These are phyloP conservation scores for Poeciliopsis infans DNA, from an alignment of 2,797 vertebrate species.

Conservation along the genomic window DNA sequence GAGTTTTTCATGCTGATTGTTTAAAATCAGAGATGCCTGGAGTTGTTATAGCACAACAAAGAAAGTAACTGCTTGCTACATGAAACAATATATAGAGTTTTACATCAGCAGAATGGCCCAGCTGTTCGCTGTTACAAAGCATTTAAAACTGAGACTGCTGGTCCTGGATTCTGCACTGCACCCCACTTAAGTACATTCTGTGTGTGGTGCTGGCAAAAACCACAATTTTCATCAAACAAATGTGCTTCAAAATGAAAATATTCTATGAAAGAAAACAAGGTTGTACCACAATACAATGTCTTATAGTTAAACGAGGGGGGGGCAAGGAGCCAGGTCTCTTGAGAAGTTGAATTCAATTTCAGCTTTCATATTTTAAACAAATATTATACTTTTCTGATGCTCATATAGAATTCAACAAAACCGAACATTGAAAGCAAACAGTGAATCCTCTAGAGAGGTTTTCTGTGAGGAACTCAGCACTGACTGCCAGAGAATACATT, in stretches of 20 bases:
- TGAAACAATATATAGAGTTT: conserved; percentile 3
- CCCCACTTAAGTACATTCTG: background rate
- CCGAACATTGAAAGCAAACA: conserved; percentile 34
- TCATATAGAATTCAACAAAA: conserved; percentile 32
- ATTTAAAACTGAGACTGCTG: conserved; percentile 35
- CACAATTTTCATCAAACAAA: conserved; percentile 18
- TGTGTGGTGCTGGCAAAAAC: background rate
- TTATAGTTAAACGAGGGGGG: background rate
- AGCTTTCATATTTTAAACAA: conserved; percentile 32
- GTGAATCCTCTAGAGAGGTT: conserved; percentile 9
- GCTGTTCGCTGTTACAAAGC: conserved; percentile 14
- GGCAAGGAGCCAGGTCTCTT: conserved; percentile 10
- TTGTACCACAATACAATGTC: background rate
- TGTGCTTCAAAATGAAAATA: background rate
- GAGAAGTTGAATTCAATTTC: conserved; percentile 25
- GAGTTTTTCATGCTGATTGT: conserved; percentile 8
- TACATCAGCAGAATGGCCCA: conserved; percentile 9
- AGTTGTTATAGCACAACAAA: background rate
- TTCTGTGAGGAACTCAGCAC: conserved; percentile 20
- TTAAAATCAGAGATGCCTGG: conserved; percentile 7
- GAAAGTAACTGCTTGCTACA: conserved; percentile 1
- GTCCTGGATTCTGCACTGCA: background rate
- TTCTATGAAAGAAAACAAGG: conserved; percentile 5
- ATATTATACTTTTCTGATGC: conserved; percentile 20
- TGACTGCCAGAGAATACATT: background rate